Evolutionary conservation across 2,797 vertebrate species (phyloP).

Genomic region (Craterocephalus amniculus): DNA sequence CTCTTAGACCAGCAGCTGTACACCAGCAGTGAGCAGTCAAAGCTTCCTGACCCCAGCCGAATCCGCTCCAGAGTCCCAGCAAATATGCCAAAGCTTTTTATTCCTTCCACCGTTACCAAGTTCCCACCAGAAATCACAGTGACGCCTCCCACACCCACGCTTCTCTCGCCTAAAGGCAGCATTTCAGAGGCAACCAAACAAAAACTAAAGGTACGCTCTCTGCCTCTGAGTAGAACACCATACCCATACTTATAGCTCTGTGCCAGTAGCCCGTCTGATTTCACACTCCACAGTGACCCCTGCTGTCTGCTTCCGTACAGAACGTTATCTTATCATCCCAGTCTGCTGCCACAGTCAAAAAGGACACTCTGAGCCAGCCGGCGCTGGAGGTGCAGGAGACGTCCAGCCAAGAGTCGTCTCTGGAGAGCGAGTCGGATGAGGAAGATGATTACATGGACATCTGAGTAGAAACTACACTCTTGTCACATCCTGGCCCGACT

Average conservation of each 20-base stretch:
- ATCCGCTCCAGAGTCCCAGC: conserved; percentile 90
- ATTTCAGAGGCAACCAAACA: conserved; percentile 99
- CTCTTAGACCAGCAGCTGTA: conserved; percentile 80
- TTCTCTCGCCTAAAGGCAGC: conserved; percentile 98
- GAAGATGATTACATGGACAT: conserved; percentile 94
- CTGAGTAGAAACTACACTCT: conserved; percentile 44
- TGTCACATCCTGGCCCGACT: conserved; percentile 17
- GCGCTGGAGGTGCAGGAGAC: conserved; percentile 97
- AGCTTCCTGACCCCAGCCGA: conserved; percentile 85
- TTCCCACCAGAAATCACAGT: conserved; percentile 99
- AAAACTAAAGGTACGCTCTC: conserved; percentile 90
- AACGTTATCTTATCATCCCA: conserved; percentile 97
- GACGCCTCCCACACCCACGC: conserved; percentile 96
- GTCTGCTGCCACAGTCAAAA: conserved; percentile 97
- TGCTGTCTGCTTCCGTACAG: conserved; percentile 78
- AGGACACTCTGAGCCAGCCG: conserved; percentile 95
- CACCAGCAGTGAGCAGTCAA: conserved; percentile 79
- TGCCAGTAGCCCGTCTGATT: background rate
- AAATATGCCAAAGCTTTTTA: conserved; percentile 98
- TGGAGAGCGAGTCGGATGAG: conserved; percentile 97
- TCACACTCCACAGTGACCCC: conserved; percentile 42
- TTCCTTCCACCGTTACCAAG: conserved; percentile 92
- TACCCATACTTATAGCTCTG: background rate
- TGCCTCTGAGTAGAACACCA: background rate
- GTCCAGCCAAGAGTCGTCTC: conserved; percentile 97